These are phyloP conservation scores for Gnathonemus echidnorhynchus DNA, from an alignment of 2,113 vertebrate species.

Conservation along the genomic window DNA sequence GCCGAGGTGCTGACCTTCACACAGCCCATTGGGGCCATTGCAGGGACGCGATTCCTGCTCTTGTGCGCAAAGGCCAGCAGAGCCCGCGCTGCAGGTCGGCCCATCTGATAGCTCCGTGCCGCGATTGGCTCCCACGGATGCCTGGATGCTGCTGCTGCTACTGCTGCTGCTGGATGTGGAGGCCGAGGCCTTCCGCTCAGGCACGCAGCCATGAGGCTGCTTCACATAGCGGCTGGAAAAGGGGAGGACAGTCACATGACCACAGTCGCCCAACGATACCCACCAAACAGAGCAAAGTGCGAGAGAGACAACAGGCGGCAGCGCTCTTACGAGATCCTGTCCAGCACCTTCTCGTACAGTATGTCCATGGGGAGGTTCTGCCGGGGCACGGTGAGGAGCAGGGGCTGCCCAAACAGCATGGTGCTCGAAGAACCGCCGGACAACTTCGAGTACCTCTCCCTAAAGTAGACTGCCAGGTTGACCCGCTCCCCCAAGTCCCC, in stretches of 20 bases:
- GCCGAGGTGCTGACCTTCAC: constrained; percentile 63
- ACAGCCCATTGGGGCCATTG: constrained; percentile 69
- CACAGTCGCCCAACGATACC: not conserved
- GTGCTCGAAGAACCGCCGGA: constrained; percentile 68
- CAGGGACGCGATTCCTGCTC: constrained; percentile 56
- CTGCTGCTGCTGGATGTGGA: constrained; percentile 45
- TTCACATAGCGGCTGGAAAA: constrained; percentile 79
- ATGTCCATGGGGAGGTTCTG: constrained; percentile 76
- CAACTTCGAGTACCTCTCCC: constrained; percentile 77
- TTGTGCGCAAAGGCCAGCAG: constrained; percentile 50
- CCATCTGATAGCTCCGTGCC: constrained; percentile 49
- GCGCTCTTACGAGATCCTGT: constrained; percentile 75
- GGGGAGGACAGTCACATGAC: not conserved
- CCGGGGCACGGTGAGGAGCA: constrained; percentile 77
- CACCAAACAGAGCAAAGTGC: not conserved
- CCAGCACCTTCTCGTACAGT: constrained; percentile 74
- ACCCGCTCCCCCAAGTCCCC: constrained; percentile 62
- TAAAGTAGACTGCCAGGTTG: constrained; percentile 84
- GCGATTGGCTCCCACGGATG: constrained; percentile 47
- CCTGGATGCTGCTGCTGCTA: constrained; percentile 47
- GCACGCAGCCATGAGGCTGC: constrained; percentile 57
- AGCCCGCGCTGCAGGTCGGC: constrained; percentile 56
- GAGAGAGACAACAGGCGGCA: not conserved
- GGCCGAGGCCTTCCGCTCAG: constrained; percentile 54
- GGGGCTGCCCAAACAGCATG: constrained; percentile 84